Percentiles rank a stretch among this genome's conserved stretches.
phyloP scores from a whole-genome alignment of 1,140 invertebrate genomes.

The Penaeus vannamei region DNA sequence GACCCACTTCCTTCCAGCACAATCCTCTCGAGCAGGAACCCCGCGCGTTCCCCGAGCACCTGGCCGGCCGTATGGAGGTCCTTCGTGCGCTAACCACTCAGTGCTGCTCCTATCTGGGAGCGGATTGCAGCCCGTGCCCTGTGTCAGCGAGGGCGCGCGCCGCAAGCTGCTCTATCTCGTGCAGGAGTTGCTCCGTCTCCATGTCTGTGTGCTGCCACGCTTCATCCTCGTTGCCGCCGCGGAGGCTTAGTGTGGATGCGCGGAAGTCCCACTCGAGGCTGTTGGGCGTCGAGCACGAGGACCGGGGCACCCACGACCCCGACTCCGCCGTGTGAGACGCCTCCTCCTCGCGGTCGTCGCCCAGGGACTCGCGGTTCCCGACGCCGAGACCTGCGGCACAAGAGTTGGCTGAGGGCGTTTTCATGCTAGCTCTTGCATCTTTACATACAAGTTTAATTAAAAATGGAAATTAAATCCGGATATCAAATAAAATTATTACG shows the following conservation, averaged over 20 bases:
- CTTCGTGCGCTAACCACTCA: not conserved
- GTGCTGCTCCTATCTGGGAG: slow-evolving; percentile 43
- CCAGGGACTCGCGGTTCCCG: slow-evolving; percentile 34
- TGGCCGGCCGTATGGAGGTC: too few species aligned
- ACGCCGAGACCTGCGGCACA: slow-evolving; percentile 13
- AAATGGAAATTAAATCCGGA: too few species aligned
- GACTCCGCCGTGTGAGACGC: slow-evolving; percentile 53
- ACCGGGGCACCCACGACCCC: slow-evolving; percentile 45
- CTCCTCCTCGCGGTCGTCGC: slow-evolving; percentile 1
- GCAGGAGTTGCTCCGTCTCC: slow-evolving; percentile 57
- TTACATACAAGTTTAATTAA: too few species aligned
- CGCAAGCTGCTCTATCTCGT: slow-evolving; percentile 58
- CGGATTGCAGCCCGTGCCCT: slow-evolving; percentile 46
- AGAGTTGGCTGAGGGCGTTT: not conserved
- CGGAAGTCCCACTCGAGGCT: slow-evolving; percentile 62
- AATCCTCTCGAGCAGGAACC: too few species aligned
- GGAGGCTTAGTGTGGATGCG: slow-evolving; percentile 50
- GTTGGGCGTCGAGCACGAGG: slow-evolving; percentile 55
- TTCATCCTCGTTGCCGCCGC: slow-evolving; percentile 45
- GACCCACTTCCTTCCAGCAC: too few species aligned
- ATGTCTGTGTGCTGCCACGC: slow-evolving; percentile 50
- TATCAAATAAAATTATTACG: too few species aligned
- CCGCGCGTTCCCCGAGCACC: too few species aligned
- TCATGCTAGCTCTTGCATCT: too few species aligned
- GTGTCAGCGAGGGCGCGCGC: slow-evolving; percentile 53